Conservation (phyloP, 2,797 vertebrate genomes). For the Pyrocephalus nanus region DNA sequence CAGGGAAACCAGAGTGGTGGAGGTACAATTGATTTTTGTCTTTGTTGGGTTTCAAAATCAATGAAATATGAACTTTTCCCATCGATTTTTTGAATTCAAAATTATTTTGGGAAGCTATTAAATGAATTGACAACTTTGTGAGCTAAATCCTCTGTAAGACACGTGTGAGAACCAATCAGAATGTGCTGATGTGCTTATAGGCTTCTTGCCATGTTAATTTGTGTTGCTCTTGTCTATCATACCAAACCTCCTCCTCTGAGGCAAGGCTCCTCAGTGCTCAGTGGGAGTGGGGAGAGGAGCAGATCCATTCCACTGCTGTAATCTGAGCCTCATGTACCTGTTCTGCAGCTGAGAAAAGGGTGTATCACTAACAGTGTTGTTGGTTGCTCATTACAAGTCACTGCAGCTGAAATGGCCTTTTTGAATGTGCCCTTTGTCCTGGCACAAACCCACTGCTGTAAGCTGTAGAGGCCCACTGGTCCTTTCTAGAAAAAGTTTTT, state of each 20-base stretch:
- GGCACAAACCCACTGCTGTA: not conserved
- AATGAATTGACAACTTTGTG: conserved; percentile 16
- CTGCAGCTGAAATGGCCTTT: not conserved
- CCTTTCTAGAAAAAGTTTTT: not conserved
- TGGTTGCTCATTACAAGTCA: not conserved
- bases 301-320: not conserved
- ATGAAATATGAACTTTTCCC: conserved; percentile 19
- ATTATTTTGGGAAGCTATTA: conserved; percentile 34
- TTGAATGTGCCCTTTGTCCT: not conserved
- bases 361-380: not conserved
- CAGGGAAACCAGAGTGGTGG: not conserved
- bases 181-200: not conserved
- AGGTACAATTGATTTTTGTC: conserved; percentile 28
- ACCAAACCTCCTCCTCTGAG: not conserved
- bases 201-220: not conserved
- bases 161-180: not conserved
- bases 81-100: conserved; percentile 23
- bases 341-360: not conserved
- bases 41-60: conserved; percentile 44
- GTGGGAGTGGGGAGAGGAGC: not conserved
- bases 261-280: not conserved
- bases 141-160: not conserved
- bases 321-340: not conserved
- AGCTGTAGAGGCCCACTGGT: not conserved
- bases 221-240: not conserved